Conservation (phyloP, 64 coral and sea anemone genomes). For the Montipora foliosa region DNA sequence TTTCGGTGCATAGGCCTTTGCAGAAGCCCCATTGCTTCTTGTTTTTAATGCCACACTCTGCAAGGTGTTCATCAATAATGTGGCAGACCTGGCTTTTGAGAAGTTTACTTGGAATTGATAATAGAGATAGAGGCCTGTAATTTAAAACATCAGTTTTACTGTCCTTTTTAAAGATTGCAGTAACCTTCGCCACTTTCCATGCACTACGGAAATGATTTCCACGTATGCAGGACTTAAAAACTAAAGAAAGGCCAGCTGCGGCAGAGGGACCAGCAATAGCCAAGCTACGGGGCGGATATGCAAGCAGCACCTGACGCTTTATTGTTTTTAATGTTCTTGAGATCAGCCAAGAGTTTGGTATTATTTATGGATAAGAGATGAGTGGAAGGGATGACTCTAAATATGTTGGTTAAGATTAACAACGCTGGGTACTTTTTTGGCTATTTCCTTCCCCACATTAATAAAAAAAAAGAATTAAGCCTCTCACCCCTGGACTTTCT, state of each 20-base stretch:
- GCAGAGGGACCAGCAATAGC: not conserved
- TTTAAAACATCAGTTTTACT: constrained; percentile 3
- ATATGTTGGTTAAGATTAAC: not conserved
- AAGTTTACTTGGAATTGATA: constrained; percentile 9
- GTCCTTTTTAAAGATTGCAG: constrained; percentile 11
- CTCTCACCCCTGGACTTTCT: not conserved
- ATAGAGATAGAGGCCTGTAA: constrained; percentile 18
- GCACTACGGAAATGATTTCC: not conserved
- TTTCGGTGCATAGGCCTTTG: no score
- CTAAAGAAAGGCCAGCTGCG: not conserved
- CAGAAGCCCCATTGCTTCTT: constrained; percentile 13
- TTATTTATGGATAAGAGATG: not conserved
- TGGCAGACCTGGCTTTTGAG: constrained; percentile 5
- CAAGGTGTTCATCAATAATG: no score
- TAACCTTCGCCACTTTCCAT: not conserved
- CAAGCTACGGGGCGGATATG: not conserved
- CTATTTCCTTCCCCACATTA: not conserved
- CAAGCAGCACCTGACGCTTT: not conserved
- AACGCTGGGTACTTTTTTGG: not conserved
- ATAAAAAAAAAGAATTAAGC: not conserved
- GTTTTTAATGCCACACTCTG: not conserved
- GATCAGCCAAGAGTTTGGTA: not conserved
- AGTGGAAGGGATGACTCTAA: not conserved
- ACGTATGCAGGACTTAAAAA: not conserved
- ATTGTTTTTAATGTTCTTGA: constrained; percentile 1